Evolutionary conservation across 92 coral and sea anemone species (phyloP).

Genomic region (Palythoa heliodiscus): DNA sequence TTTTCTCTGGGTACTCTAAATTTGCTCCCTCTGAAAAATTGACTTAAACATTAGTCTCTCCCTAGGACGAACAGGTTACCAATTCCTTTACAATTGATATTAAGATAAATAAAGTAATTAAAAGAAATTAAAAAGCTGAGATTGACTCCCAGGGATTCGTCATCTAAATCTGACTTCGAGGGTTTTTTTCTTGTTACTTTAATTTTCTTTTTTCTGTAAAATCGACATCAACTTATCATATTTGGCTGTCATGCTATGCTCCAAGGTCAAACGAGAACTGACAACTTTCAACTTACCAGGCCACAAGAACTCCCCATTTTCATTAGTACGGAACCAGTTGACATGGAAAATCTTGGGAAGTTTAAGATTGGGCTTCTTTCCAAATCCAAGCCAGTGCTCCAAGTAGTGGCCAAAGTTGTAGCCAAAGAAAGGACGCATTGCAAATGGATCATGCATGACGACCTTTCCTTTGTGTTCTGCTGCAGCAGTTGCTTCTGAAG

Average conservation of each 20-base stretch:
- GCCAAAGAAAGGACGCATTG: constrained; percentile 99
- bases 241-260: too few relatives aligned
- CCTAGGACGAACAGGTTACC: too few relatives aligned
- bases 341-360: constrained; percentile 93
- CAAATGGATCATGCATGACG: constrained; percentile 96
- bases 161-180: too few relatives aligned
- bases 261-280: background rate
- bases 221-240: background rate
- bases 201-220: background rate
- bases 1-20: too few relatives aligned
- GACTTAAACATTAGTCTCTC: too few relatives aligned
- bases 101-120: too few relatives aligned
- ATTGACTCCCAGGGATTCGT: too few relatives aligned
- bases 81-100: too few relatives aligned
- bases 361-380: constrained; percentile 59
- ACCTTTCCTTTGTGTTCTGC: constrained; percentile 89
- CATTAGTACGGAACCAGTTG: constrained; percentile 87
- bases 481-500: constrained; percentile 95
- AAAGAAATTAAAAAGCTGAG: too few relatives aligned
- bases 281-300: constrained; percentile 69
- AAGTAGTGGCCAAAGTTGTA: constrained; percentile 83
- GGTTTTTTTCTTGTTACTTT: too few relatives aligned
- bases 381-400: constrained; percentile 94
- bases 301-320: constrained; percentile 85
- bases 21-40: too few relatives aligned